phyloP scores from a whole-genome alignment of 2,797 vertebrate species.

The Triplophysa yarkandensis region DNA sequence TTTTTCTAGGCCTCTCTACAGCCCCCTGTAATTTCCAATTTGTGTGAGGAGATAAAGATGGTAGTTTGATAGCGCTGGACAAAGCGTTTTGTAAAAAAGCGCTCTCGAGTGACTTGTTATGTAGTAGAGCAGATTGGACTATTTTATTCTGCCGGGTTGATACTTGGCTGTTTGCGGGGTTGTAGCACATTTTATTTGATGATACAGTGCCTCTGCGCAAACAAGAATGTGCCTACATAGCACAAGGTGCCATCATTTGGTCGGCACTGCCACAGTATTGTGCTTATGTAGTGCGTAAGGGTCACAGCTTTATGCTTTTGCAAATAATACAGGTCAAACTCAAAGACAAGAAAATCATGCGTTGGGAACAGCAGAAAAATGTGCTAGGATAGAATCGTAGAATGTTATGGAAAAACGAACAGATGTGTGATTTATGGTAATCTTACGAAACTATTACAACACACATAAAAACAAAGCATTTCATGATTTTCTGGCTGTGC shows the following conservation, averaged over 20 bases:
- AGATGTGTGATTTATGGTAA: constrained; percentile 5
- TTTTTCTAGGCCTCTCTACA: constrained; percentile 64
- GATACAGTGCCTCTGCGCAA: constrained; percentile 56
- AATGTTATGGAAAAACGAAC: background rate
- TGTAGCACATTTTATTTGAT: constrained; percentile 71
- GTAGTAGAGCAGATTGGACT: constrained; percentile 70
- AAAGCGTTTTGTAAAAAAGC: constrained; percentile 65
- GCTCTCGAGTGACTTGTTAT: constrained; percentile 78
- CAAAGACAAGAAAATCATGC: constrained; percentile 27
- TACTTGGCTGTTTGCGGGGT: constrained; percentile 61
- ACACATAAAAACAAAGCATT: background rate
- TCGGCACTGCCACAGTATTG: constrained; percentile 35
- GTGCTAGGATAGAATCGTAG: constrained; percentile 6
- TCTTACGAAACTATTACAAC: background rate
- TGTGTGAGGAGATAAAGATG: constrained; percentile 66
- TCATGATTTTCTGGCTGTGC: constrained; percentile 4
- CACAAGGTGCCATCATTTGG: constrained; percentile 30
- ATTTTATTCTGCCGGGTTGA: constrained; percentile 72
- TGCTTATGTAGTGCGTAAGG: constrained; percentile 32
- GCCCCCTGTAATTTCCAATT: constrained; percentile 63
- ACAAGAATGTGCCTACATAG: constrained; percentile 63
- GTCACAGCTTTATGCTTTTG: constrained; percentile 34
- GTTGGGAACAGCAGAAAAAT: constrained; percentile 2
- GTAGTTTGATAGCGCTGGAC: constrained; percentile 71
- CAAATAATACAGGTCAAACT: constrained; percentile 39